Evolutionary conservation across 64 coral and sea anemone species (phyloP), one percentile per base, ranked within the genome.

Genomic region (Stylophora pistillata): DNA sequence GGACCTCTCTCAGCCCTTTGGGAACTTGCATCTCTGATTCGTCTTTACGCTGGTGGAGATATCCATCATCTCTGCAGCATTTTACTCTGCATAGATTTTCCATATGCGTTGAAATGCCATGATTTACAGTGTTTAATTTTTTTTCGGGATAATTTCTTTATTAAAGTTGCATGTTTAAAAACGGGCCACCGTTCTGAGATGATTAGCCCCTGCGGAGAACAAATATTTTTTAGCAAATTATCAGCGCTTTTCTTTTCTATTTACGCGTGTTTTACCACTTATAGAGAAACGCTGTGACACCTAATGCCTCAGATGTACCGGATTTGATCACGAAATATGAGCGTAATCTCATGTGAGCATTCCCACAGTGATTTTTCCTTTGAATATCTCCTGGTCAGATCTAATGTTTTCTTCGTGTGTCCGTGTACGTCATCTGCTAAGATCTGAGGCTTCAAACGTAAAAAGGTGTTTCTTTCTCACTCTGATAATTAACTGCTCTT

Each of bases 251-350:
- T 84, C 21, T 12, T 70, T 21, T 54, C 61, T 69, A 84, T 84
- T 84, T 84, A 53, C 11, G 13, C 32, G 33, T 37, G 52, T 84
- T 84, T 84, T 84, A 70, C 80, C 80, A 23, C 80, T 69, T 53
- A 61, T 69, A 53, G 62, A 12, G 80, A 70, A 84, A 54, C 80
- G 28, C 32, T 41, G 54, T 15, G 61, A 84, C 61, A 84, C 20
- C 3, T 69, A 37, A 30, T 69, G 15, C 31, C 78, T 18, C 64
- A 68, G 69, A 33, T 34, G 23, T 69, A 63, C 26, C 27, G 80
- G 80, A 70, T 70, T 84, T 84, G 17, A 82, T 32, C 34, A 23
- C 28, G 58, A 82, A 37, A 64, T 82, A 63, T 64, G 33, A 21
- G 16, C 61, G 52, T 53, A 84, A 84, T 84, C 37, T 84, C 56